phyloP scores from a whole-genome alignment of 2,797 vertebrate genomes.

The Tadarida brasiliensis region DNA sequence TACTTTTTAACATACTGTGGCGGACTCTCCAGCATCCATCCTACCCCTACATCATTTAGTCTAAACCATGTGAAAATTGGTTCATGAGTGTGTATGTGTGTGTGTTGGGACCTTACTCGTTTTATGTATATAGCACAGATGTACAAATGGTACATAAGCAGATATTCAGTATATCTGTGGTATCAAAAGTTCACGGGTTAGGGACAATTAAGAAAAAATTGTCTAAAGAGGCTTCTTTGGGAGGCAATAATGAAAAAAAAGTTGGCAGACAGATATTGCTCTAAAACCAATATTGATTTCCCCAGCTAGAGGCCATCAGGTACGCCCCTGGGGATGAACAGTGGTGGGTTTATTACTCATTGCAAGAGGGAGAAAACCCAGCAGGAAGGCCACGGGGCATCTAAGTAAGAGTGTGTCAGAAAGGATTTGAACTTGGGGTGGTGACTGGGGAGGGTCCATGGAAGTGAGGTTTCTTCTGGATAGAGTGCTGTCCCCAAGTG shows the following conservation, averaged over 20 bases:
- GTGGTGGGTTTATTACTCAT: background rate
- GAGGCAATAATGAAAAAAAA: background rate
- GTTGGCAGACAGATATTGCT: background rate
- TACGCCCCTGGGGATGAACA: background rate
- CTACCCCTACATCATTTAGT: background rate
- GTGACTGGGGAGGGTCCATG: background rate
- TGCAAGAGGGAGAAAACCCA: background rate
- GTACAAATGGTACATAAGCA: background rate
- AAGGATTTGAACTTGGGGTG: background rate
- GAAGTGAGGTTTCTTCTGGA: background rate
- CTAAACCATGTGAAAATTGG: background rate
- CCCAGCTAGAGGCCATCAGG: background rate
- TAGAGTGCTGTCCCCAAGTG: background rate
- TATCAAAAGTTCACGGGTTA: background rate
- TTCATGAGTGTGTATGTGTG: background rate
- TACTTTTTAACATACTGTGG: background rate
- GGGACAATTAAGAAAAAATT: background rate
- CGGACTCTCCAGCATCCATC: background rate
- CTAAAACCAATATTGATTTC: background rate
- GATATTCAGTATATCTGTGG: background rate
- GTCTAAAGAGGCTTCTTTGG: background rate
- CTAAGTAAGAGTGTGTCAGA: background rate
- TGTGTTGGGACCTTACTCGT: background rate
- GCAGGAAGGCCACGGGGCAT: rapidly evolving
- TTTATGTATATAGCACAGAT: background rate